phyloP scores from a whole-genome alignment of 1,140 invertebrate species.

The Polypedilum pembai region DNA sequence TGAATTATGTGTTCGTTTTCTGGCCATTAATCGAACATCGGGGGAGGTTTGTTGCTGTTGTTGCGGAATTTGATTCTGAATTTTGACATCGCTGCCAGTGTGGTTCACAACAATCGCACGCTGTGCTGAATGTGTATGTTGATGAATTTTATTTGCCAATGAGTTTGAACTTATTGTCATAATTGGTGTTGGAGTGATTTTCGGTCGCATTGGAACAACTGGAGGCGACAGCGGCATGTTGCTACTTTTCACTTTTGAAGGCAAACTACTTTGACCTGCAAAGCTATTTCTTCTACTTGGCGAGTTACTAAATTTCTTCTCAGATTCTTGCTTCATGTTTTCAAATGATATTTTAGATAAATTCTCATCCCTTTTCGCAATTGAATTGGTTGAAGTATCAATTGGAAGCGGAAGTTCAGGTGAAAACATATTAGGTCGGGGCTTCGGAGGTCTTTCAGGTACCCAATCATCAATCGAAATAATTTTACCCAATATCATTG shows the following conservation, averaged over 20 bases:
- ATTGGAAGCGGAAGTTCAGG: slow-evolving; percentile 63
- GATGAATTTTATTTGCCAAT: background rate
- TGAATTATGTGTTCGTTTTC: slow-evolving; percentile 29
- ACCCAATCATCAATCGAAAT: slow-evolving; percentile 63
- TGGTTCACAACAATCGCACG: background rate
- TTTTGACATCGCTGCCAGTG: background rate
- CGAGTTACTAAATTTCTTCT: slow-evolving; percentile 32
- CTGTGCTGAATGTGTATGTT: background rate
- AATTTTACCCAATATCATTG: slow-evolving; percentile 55
- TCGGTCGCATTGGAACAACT: background rate
- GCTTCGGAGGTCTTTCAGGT: slow-evolving; percentile 62
- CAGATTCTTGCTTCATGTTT: slow-evolving; percentile 33
- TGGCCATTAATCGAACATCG: background rate
- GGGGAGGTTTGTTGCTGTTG: background rate
- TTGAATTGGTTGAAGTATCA: slow-evolving; percentile 51
- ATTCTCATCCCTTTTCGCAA: slow-evolving; percentile 55
- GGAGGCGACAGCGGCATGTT: background rate
- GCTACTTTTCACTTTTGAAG: slow-evolving; percentile 32
- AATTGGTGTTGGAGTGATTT: slow-evolving; percentile 25
- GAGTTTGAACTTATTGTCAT: background rate
- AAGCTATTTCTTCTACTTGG: slow-evolving; percentile 42
- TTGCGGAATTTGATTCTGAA: background rate
- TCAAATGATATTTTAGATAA: slow-evolving; percentile 62
- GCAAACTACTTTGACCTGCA: slow-evolving; percentile 37
- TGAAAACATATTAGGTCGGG: slow-evolving; percentile 57